Evolutionary conservation across 2,888 invertebrate species (phyloP).

Genomic region (Trachelus troglodyta): DNA sequence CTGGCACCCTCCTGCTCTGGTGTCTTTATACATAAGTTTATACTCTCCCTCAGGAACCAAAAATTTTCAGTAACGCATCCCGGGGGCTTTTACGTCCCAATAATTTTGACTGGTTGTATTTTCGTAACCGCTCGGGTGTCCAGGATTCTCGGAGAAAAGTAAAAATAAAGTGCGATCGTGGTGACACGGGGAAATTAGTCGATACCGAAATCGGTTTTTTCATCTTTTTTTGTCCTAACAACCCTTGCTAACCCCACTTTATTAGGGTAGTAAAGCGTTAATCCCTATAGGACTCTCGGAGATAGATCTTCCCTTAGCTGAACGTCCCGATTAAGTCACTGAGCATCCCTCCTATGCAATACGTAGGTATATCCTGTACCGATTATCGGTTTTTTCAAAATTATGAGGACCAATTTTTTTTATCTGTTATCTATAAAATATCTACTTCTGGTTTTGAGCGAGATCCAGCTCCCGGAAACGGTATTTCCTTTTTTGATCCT

Average conservation of each 20-base stretch:
- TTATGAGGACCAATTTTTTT: background rate
- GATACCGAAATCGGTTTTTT: conserved; percentile 13
- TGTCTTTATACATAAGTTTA: background rate
- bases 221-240: background rate
- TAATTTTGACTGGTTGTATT: conserved; percentile 1
- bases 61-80: background rate
- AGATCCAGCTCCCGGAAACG: background rate
- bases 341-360: background rate
- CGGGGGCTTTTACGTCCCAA: background rate
- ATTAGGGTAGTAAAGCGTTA: conserved; percentile 39
- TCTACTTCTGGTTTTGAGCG: background rate
- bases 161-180: background rate
- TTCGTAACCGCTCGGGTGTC: conserved; percentile 2
- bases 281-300: conserved; percentile 26
- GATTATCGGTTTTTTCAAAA: background rate
- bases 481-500: background rate
- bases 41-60: background rate
- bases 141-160: background rate
- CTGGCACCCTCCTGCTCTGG: background rate
- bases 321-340: background rate
- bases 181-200: background rate
- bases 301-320: background rate
- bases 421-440: background rate
- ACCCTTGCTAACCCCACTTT: conserved; percentile 35
- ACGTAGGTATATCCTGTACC: background rate